Evolutionary conservation across 2,888 invertebrate genomes (phyloP).

Genomic region (Cosmia pyralina): DNA sequence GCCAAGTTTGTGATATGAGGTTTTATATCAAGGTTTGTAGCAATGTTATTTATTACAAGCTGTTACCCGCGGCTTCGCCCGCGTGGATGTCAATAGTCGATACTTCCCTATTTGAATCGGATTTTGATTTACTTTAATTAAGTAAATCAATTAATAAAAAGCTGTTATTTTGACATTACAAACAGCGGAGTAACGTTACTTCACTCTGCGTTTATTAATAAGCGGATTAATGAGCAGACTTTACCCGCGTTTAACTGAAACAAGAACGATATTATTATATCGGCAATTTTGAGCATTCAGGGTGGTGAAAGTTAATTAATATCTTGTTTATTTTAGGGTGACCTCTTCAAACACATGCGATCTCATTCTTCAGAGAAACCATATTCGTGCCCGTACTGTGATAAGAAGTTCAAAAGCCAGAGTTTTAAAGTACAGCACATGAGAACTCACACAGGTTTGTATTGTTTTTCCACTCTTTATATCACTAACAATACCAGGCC

Average conservation of each 20-base stretch:
- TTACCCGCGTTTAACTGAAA: neutral
- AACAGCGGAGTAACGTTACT: no score
- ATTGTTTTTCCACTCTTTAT: neutral
- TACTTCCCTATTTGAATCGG: no score
- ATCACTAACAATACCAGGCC: no score
- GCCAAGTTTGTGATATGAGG: slow-evolving; percentile 85
- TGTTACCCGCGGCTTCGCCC: no score
- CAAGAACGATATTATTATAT: neutral
- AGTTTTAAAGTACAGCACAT: slow-evolving; percentile 96
- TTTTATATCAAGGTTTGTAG: slow-evolving; percentile 84
- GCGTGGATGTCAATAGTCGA: no score
- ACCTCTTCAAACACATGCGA: slow-evolving; percentile 86
- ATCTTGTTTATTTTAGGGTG: slow-evolving; percentile 74
- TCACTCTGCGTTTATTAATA: no score
- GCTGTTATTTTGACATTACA: no score
- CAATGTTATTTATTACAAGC: no score
- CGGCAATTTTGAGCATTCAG: neutral
- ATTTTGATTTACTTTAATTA: no score
- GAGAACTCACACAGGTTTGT: slow-evolving; percentile 93
- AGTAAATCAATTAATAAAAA: no score
- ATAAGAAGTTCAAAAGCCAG: slow-evolving; percentile 96
- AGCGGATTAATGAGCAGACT: no score
- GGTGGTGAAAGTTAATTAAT: no score
- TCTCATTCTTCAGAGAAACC: slow-evolving; percentile 96
- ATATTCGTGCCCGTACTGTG: slow-evolving; percentile 95